Base-by-base conservation (phyloP, 2,797 vertebrate genomes). In the Selene dorsalis region DNA sequence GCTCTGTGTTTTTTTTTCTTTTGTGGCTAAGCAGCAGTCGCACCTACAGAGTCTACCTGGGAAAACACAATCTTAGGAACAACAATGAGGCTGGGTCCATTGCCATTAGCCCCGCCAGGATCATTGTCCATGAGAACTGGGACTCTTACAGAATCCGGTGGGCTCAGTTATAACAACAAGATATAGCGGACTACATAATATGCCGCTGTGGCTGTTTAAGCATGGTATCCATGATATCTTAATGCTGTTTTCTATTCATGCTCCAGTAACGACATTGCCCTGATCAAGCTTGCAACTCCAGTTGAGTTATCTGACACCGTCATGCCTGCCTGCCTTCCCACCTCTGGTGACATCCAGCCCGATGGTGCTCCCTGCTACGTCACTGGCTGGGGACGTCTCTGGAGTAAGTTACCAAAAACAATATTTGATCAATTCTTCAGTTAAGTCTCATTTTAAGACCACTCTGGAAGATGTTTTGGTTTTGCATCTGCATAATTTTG, bases 311-410 rank as follows among this genome's bases (percentile, higher is more conserved):
- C 87, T 0, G 66, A 95, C 20, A 41, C 52, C 57, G 91, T 98
- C 91, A 93, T 87, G 81, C 20, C 94, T 0, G 92, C 96, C 75
- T 97, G 96, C 87, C 92, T 99, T 82, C 97, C 97, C 0, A 10
- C n/a, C 0, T 9, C 86, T 0, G 96, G 14, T 0, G 12, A 84
- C 0, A 0, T 94, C 48, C 91, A 96, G 91, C 0, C 92, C 9
- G 22, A 95, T 2, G 0, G 74, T 7, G 87, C 88, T 68, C 91
- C 95, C 68, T 97, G 96, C 93, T 97, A 95, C 0, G 87, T 98
- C 83, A 98, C 97, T 0, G 97, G 97, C 81, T 98, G 97, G 97
- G 97, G 97, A 22, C 95, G 94, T 52, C 87, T 97, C 80, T 93
- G 92, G 93, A 95, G 95, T 95, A 75, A 89, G 94, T 91, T 47